These are phyloP conservation scores for Diplodus sargus DNA, from an alignment of 2,797 vertebrate species.

Conservation along the genomic window DNA sequence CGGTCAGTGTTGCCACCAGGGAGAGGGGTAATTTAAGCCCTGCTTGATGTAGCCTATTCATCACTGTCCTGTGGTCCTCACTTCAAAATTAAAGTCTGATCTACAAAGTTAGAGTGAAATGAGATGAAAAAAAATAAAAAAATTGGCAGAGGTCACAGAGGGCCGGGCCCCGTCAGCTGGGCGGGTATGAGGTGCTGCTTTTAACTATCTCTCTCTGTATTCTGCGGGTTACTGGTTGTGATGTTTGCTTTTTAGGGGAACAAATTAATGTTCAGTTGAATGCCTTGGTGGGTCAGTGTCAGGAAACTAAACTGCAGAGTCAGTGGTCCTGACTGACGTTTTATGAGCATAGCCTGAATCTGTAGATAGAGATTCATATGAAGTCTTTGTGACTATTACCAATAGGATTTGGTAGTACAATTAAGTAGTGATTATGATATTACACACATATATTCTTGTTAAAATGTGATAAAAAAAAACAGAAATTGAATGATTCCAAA, in stretches of 20 bases:
- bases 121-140: slow-evolving; percentile 88
- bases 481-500: neutral
- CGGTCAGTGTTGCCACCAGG: slow-evolving; percentile 89
- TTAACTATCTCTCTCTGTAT: slow-evolving; percentile 12
- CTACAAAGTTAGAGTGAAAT: slow-evolving; percentile 99
- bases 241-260: slow-evolving; percentile 85
- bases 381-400: neutral
- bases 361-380: neutral
- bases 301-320: neutral
- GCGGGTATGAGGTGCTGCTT: slow-evolving; percentile 30
- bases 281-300: slow-evolving; percentile 40
- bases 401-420: neutral
- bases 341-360: neutral
- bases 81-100: slow-evolving; percentile 99
- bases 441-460: neutral
- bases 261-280: slow-evolving; percentile 71
- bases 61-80: slow-evolving; percentile 93
- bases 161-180: slow-evolving; percentile 83
- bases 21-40: slow-evolving; percentile 96
- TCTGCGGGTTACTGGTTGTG: slow-evolving; percentile 54
- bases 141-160: slow-evolving; percentile 96
- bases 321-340: neutral
- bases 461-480: slow-evolving; percentile 6
- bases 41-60: slow-evolving; percentile 98
- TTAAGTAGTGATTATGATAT: neutral